Conservation (phyloP, 2,888 invertebrate species). For the Trileptium ribeirensis region DNA sequence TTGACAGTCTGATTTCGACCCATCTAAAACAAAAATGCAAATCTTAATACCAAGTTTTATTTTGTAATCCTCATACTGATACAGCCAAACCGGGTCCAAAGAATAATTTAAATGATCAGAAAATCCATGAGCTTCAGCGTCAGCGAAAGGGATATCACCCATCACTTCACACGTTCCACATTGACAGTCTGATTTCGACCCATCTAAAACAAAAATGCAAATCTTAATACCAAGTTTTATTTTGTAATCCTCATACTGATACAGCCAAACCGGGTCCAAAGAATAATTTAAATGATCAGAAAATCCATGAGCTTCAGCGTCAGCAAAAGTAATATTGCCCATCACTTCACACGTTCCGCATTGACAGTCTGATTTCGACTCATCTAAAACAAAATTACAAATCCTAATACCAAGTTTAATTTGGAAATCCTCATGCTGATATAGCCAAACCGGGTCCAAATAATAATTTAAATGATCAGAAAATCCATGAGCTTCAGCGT, state of each 20-base stretch:
- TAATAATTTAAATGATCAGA: constrained; percentile 33
- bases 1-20: not conserved
- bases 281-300: constrained; percentile 33
- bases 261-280: constrained; percentile 59
- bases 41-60: no score
- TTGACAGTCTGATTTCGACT: not conserved
- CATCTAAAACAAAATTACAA: not conserved
- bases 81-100: constrained; percentile 59
- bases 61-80: no score
- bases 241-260: no score
- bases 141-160: constrained; percentile 28
- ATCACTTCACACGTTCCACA: not conserved
- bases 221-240: no score
- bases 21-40: not conserved
- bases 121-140: constrained; percentile 17
- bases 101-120: constrained; percentile 33
- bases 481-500: constrained; percentile 17
- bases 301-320: constrained; percentile 17
- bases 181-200: not conserved
- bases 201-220: not conserved
- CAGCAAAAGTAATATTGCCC: constrained; percentile 27
- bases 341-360: not conserved
- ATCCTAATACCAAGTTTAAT: no score
- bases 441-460: constrained; percentile 59
- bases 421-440: no score